Evolutionary conservation across 2,797 vertebrate species (phyloP).

Genomic region (Rhinogobio ventralis): DNA sequence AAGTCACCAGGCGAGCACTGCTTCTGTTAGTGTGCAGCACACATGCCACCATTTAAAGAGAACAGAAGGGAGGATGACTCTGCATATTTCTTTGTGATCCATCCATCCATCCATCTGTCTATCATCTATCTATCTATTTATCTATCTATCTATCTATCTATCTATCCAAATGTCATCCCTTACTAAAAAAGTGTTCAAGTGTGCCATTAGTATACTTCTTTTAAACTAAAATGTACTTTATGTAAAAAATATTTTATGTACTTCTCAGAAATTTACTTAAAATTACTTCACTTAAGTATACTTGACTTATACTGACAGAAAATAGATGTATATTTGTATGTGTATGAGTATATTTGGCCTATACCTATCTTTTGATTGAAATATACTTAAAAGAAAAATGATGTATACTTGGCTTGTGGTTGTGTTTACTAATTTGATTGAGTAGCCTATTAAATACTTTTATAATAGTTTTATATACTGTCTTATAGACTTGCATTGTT

Average conservation of each 20-base stretch:
- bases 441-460: background rate
- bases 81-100: background rate
- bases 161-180: background rate
- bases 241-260: no score
- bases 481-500: background rate
- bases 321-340: no score
- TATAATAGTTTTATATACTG: background rate
- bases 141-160: background rate
- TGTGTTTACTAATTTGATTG: background rate
- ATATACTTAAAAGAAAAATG: background rate
- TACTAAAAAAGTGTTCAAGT: no score
- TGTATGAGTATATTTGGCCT: no score
- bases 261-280: no score
- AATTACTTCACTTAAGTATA: background rate
- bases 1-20: slow-evolving; percentile 15
- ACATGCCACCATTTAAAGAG: background rate
- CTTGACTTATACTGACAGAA: background rate
- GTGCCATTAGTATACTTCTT: background rate
- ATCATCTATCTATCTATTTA: background rate
- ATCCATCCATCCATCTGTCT: background rate
- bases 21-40: slow-evolving; percentile 11
- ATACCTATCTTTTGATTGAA: background rate
- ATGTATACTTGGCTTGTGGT: background rate
- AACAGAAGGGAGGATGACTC: slow-evolving; percentile 4
- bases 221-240: background rate